Evolutionary conservation across 2,113 vertebrate genomes (phyloP), one percentile per base, ranked within the genome.

Genomic region (Hiodon tergisus): DNA sequence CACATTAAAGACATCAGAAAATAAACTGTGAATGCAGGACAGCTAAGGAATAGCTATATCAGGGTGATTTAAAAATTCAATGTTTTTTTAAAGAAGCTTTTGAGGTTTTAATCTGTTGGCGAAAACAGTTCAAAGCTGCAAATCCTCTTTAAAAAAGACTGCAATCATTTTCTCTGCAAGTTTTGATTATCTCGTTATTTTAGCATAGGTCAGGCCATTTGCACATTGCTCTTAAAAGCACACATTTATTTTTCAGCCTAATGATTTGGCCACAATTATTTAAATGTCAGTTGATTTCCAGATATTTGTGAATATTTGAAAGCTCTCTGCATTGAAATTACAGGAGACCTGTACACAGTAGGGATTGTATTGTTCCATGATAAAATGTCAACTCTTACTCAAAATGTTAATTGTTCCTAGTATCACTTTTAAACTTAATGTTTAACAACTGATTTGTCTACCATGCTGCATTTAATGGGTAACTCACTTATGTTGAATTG

Each of bases 261-360:
- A 55, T 70, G 51, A 70, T 55, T 53, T 52, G 51, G 31, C 31
- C 31, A 31, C 31, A 31, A 9, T 70, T n/a, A 17, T 58, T 70
- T 6, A 55, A 57, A 70, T 70, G 53, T 51, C 53, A 10, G 46
- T 51, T 70, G 52, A 70, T 70, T 31, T 52, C 11, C 13, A 69
- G 54, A 69, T 50, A 51, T 69, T 69, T 53, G 54, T 69, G 50
- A 69, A 16, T 53, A 54, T 52, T 31, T 31, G 8, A 54, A 69
- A 54, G 14, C 3, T n/a, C 53, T 70, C 46, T 70, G 53, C 53
- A 16, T 4, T 70, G 69, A 70, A 70, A 70, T 70, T 57, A 14
- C 69, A 57, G 53, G 0, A 5, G 46, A 57, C 51, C 53, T 55
- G 8, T 65, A 9, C 62, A 14, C 6, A 16, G 51, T 31, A 55